phyloP scores from a whole-genome alignment of 2,113 vertebrate species.

The human region DNA sequence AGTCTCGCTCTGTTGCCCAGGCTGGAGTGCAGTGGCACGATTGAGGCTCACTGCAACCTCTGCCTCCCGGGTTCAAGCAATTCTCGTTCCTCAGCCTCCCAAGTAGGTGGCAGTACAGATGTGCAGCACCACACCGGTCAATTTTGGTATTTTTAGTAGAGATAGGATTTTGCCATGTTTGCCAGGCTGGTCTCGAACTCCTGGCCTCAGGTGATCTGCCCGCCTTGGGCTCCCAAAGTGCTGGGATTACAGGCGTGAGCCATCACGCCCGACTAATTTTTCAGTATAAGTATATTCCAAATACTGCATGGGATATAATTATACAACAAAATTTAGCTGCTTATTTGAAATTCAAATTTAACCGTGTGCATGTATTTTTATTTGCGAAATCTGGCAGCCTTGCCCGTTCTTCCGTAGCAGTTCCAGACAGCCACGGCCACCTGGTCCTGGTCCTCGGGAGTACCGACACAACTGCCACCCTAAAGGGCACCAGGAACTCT shows the following conservation, averaged over 20 bases:
- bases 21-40: not conserved
- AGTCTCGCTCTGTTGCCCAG: not conserved
- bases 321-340: not conserved
- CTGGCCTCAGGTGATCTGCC: not conserved
- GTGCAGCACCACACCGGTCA: not conserved
- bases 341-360: conserved; percentile 30
- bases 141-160: not conserved
- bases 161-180: not conserved
- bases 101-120: not conserved
- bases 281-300: not conserved
- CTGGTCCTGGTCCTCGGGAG: not conserved
- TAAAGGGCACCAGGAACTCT: not conserved
- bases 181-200: not conserved
- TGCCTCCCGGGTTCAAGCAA: not conserved
- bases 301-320: not conserved
- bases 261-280: not conserved
- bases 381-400: not conserved
- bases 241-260: not conserved
- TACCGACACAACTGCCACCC: accelerated
- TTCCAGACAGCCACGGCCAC: not conserved
- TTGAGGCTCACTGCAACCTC: not conserved
- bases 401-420: not conserved
- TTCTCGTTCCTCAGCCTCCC: not conserved
- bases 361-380: not conserved
- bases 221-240: not conserved